A percentile compares a stretch with the other conserved stretches of the same genome.
phyloP scores from a whole-genome alignment of 2,113 vertebrate genomes.

The Vicugna pacos region DNA sequence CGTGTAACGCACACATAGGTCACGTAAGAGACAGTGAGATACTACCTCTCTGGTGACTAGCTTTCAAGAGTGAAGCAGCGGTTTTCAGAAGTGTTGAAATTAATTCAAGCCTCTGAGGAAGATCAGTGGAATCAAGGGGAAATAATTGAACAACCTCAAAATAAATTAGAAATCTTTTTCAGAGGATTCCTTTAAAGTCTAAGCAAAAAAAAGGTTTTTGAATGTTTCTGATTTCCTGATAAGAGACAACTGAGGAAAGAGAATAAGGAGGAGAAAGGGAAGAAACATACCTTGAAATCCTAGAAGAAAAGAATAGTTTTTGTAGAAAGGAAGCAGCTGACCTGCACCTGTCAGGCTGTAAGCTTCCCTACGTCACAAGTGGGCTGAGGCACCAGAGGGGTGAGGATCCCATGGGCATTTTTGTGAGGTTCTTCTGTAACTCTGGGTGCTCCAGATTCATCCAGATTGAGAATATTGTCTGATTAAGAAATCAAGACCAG shows the following conservation, averaged over 20 bases:
- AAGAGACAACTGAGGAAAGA: neutral
- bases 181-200: neutral
- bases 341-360: neutral
- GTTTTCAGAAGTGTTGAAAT: neutral
- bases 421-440: neutral
- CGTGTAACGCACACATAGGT: accelerated
- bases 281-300: neutral
- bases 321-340: neutral
- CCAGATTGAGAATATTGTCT: neutral
- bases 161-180: constrained; percentile 26
- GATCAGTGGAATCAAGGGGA: neutral
- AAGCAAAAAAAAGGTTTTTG: neutral
- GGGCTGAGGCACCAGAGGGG: neutral
- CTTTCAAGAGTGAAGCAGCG: neutral
- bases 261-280: neutral
- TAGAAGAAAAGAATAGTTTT: neutral
- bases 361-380: neutral
- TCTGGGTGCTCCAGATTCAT: neutral
- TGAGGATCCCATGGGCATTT: neutral
- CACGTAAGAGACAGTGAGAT: neutral
- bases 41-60: neutral
- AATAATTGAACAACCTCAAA: neutral
- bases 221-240: neutral
- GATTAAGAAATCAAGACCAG: neutral
- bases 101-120: neutral